Conservation (phyloP, 2,113 vertebrate genomes). For the Pachypanchax playfairii region DNA sequence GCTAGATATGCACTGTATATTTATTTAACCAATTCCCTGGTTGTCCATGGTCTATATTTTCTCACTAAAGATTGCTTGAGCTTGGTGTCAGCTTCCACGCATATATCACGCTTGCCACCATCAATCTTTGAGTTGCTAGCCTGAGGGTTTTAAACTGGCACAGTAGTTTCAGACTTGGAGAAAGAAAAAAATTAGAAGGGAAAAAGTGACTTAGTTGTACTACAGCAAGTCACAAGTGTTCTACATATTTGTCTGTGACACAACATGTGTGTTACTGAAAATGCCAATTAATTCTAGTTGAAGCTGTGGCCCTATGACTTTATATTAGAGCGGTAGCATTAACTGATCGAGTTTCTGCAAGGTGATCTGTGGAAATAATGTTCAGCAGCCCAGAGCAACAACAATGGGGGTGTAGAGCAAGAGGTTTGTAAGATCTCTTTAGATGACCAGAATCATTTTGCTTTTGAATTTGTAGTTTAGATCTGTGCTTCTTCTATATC, state of each 20-base stretch:
- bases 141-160: slow-evolving; percentile 21
- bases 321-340: slow-evolving; percentile 41
- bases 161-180: slow-evolving; percentile 33
- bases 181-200: not conserved
- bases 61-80: slow-evolving; percentile 53
- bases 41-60: slow-evolving; percentile 48
- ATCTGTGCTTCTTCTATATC: slow-evolving; percentile 26
- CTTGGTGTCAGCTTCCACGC: slow-evolving; percentile 37
- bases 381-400: slow-evolving; percentile 17
- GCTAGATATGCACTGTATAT: no score
- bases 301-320: slow-evolving; percentile 41
- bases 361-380: slow-evolving; percentile 32
- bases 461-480: slow-evolving; percentile 24
- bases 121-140: slow-evolving; percentile 52
- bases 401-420: slow-evolving; percentile 15
- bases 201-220: slow-evolving; percentile 22
- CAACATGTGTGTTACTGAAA: slow-evolving; percentile 64
- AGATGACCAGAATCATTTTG: slow-evolving; percentile 35
- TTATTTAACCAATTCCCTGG: slow-evolving; percentile 47
- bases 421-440: no score
- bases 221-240: slow-evolving; percentile 35
- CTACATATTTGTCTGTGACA: slow-evolving; percentile 40
- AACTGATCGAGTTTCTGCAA: slow-evolving; percentile 57
- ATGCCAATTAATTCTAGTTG: slow-evolving; percentile 55
- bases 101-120: slow-evolving; percentile 53